Base-by-base conservation (phyloP, 2,888 invertebrate genomes). In the Caradrina clavipalpis region DNA sequence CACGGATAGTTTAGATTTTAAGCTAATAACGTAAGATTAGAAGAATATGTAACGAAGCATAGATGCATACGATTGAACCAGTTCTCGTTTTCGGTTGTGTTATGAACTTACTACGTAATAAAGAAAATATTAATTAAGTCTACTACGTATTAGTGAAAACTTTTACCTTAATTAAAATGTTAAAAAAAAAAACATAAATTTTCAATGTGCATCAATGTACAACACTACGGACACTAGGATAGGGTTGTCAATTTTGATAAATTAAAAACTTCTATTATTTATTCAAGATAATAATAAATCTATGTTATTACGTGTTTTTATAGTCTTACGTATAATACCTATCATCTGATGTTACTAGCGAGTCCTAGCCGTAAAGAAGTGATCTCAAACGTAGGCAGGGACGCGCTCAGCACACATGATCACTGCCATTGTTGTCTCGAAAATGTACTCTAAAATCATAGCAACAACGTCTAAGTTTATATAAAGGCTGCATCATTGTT, bases 321-420 rank as follows among this genome's bases (percentile, higher is more conserved):
- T 80, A 84, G 78, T 87, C 80, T 87, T 82, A 81, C 78, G 80
- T 75, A 35, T 70, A 54, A 75, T 70, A 80, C 77, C 82, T 78
- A 78, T 83, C 82, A 86, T 80, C 81, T 83, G 85, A 79, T 82
- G 76, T 76, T 79, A 78, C 70, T 66, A 80, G 87, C 84, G 87
- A 83, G 87, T 87, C 87, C 86, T 84, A 81, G 88, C 91, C 88
- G 88, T 90, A 88, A 87, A 88, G 93, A 92, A 93, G 94, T 92
- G 95, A 95, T 95, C 95, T 95, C 95, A 95, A 92, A 89, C 84
- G 83, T 77, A 84, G 91, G 89, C 82, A 73, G 78, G 81, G 87
- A 87, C 86, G 85, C 82, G 76, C 72, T 59, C 69, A 78, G 84
- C 85, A 88, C 80, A 88, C 77, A 80, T 74, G 74, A 86, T 87